phyloP scores from a whole-genome alignment of 92 coral and sea anemone species.

The Porites rus region DNA sequence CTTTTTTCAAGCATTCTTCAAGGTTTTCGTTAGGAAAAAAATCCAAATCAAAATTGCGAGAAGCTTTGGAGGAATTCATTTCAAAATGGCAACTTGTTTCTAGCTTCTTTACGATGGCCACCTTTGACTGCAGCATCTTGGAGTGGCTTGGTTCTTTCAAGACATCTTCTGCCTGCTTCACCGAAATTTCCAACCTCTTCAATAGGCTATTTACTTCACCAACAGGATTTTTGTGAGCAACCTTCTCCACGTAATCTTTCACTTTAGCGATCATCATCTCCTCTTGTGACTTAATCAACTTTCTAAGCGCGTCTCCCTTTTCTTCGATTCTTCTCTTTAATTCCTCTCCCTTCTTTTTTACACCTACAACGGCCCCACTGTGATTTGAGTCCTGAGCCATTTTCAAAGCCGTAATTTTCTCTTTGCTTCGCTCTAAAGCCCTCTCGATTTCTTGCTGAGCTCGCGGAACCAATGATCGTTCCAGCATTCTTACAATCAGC shows the following conservation, averaged over 20 bases:
- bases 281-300: conserved; percentile 14
- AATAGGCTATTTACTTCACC: conserved; percentile 1
- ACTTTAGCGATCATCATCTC: conserved; percentile 18
- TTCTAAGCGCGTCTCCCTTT: neutral
- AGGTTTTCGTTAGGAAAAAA: conserved; percentile 33
- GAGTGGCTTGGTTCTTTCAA: conserved; percentile 2
- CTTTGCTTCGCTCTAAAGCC: conserved; percentile 28
- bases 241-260: conserved; percentile 20
- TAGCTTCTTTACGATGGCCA: conserved; percentile 4
- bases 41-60: conserved; percentile 5
- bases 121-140: conserved; percentile 25
- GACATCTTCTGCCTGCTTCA: conserved; percentile 20
- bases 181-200: conserved; percentile 10
- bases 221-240: neutral
- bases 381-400: neutral
- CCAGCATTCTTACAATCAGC: conserved; percentile 26
- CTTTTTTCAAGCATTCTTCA: conserved; percentile 14
- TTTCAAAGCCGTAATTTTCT: neutral
- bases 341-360: conserved; percentile 6
- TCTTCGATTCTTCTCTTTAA: conserved; percentile 17
- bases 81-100: conserved; percentile 23
- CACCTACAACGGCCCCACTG: neutral
- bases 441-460: conserved; percentile 11
- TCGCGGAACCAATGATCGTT: conserved; percentile 18
- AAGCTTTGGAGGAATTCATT: neutral